phyloP scores from a whole-genome alignment of 2,113 vertebrate species.

The Melanocharis versteri region DNA sequence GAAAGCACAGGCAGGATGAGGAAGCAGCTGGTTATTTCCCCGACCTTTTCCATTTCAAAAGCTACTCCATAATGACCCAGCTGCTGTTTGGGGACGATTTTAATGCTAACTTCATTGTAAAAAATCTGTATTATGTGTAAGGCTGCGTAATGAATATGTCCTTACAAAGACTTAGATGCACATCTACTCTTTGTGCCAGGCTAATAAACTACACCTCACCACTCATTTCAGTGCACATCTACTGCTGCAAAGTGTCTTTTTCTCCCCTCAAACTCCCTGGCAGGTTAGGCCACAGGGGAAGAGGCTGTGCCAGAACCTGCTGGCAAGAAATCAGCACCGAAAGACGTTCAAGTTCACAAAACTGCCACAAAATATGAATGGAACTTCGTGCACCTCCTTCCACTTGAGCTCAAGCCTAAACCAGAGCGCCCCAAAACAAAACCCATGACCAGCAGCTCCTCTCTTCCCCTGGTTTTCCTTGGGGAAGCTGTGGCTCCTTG shows the following conservation, averaged over 20 bases:
- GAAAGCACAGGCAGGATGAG: neutral
- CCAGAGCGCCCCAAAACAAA: neutral
- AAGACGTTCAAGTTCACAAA: neutral
- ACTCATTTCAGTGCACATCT: neutral
- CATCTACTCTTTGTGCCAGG: neutral
- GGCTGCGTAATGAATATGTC: neutral
- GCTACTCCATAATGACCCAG: conserved; percentile 33
- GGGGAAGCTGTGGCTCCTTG: neutral
- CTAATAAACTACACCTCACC: neutral
- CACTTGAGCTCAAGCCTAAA: neutral
- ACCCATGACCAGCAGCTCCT: neutral
- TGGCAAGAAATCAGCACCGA: neutral
- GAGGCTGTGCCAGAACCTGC: neutral
- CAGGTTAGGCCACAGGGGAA: neutral
- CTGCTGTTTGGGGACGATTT: conserved; percentile 25
- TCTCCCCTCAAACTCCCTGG: neutral
- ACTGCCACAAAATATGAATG: neutral
- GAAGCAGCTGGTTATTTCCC: conserved; percentile 2
- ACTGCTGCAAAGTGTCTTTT: neutral
- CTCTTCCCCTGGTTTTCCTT: neutral
- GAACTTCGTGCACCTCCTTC: neutral
- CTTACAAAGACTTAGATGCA: neutral
- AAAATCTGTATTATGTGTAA: neutral
- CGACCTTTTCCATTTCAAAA: conserved; percentile 10
- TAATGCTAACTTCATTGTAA: neutral